Base-by-base conservation (phyloP, 2,113 vertebrate genomes). In the Vidua macroura region DNA sequence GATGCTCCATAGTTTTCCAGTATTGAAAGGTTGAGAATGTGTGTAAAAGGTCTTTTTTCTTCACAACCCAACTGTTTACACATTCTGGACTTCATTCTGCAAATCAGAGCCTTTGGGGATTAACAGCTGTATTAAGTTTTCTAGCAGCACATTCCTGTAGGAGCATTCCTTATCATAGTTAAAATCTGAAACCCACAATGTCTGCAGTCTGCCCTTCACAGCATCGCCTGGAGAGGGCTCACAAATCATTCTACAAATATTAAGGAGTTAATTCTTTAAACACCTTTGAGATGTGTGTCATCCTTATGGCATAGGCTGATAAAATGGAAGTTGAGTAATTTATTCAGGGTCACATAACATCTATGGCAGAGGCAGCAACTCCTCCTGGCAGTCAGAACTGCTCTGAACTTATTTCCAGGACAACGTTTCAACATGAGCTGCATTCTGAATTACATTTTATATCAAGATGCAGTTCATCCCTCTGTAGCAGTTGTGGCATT, bases 181-280 rank as follows among this genome's bases (percentile, higher is more conserved):
- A 33, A 67, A 67, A 95, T 97, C 90, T 49, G 76, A 72, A 77
- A 92, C 55, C 78, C 59, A 7, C 49, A 35, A 28, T 35, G 68
- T 75, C 33, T 67, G 66, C 44, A 53, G 39, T 68, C 64, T 90
- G 83, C 73, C 88, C 79, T 96, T 86, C 68, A 60, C 60, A 72
- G 78, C 76, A 81, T 53, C 0, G 13, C 79, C 74, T 88, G 56
- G 48, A 77, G 83, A 88, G 85, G 76, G n/a, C 68, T 88, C 80
- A 92, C 73, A 64, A 84, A 82, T 80, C 5, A 62, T 76, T 68
- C 69, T 35, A 60, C 44, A 64, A 68, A 72, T 63, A 49, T 75
- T 72, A 83, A 75, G 90, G 93, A 94, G 83, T 90, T 93, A 90
- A 95, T 93, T 96, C 90, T 52, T 78, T 72, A 75, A 88, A 72